Percentiles rank a stretch among this genome's conserved stretches.
These are phyloP conservation scores for Anguilla japonica DNA, from an alignment of 2,113 vertebrate genomes.

Conservation along the genomic window DNA sequence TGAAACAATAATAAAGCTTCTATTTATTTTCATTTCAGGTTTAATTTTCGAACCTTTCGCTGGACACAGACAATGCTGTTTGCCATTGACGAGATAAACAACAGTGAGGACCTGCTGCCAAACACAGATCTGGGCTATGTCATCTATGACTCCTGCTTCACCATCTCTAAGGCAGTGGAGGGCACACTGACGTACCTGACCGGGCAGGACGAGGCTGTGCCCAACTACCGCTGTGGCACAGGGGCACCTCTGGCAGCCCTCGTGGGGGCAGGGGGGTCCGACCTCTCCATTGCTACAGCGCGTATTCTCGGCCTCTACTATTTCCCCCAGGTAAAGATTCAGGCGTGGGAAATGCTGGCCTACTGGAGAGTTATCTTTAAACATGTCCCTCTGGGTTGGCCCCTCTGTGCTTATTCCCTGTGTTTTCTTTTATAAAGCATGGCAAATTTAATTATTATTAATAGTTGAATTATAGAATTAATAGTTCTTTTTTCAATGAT, in stretches of 20 bases:
- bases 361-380: too few relatives aligned
- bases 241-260: conserved; percentile 73
- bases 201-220: conserved; percentile 79
- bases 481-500: too few relatives aligned
- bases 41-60: conserved; percentile 79
- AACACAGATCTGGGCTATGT: conserved; percentile 76
- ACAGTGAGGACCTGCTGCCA: conserved; percentile 66
- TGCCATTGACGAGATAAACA: conserved; percentile 79
- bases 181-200: conserved; percentile 77
- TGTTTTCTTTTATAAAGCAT: too few relatives aligned
- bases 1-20: background rate
- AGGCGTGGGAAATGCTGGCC: too few relatives aligned
- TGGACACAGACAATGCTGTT: conserved; percentile 85
- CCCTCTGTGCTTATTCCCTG: too few relatives aligned
- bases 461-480: too few relatives aligned
- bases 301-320: conserved; percentile 81
- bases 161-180: conserved; percentile 80
- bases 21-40: conserved; percentile 58
- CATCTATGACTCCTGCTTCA: conserved; percentile 82
- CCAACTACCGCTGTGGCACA: conserved; percentile 77
- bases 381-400: too few relatives aligned
- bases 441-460: too few relatives aligned
- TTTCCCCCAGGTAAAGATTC: conserved; percentile 73
- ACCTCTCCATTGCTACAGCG: conserved; percentile 78
- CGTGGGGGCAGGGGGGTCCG: conserved; percentile 76